These are phyloP conservation scores for Drosophila leontia DNA, from an alignment of 1,140 invertebrate species.

Conservation along the genomic window DNA sequence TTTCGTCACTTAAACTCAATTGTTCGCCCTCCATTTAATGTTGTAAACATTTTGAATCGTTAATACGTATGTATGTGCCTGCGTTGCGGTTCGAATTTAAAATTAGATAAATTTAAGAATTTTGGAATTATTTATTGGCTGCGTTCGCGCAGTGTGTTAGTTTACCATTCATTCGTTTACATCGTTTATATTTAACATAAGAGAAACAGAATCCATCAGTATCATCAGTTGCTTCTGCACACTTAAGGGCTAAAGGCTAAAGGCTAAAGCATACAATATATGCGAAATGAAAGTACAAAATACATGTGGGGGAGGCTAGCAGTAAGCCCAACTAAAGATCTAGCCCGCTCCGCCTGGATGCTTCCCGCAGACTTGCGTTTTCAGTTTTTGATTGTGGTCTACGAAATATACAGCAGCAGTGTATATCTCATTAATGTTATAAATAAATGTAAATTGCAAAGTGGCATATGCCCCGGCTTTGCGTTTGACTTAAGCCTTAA, in stretches of 20 bases:
- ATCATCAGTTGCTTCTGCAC: conserved; percentile 46
- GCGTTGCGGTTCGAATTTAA: conserved; percentile 53
- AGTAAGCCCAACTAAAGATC: conserved; percentile 61
- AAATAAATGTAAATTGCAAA: conserved; percentile 79
- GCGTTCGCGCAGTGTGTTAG: conserved; percentile 60
- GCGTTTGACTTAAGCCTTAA: conserved; percentile 77
- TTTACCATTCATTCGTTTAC: conserved; percentile 47
- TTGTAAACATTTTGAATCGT: conserved; percentile 31
- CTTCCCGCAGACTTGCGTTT: conserved; percentile 31
- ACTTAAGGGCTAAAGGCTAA: conserved; percentile 43
- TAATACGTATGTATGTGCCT: conserved; percentile 46
- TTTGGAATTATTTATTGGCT: conserved; percentile 74
- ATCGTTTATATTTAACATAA: conserved; percentile 47
- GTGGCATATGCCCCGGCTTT: conserved; percentile 72
- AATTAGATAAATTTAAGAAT: conserved; percentile 75
- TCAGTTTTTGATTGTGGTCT: conserved; percentile 70
- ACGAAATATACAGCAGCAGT: conserved; percentile 44
- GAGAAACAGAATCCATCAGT: conserved; percentile 51
- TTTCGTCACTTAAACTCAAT: conserved; percentile 47
- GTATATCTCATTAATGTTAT: conserved; percentile 58
- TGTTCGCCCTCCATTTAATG: conserved; percentile 41
- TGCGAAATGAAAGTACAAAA: conserved; percentile 36
- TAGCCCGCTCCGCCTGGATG: conserved; percentile 61
- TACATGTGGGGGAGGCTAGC: conserved; percentile 37
- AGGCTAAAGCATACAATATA: conserved; percentile 52